Evolutionary conservation across 2,113 vertebrate genomes (phyloP).

Genomic region (Solenodon paradoxus): DNA sequence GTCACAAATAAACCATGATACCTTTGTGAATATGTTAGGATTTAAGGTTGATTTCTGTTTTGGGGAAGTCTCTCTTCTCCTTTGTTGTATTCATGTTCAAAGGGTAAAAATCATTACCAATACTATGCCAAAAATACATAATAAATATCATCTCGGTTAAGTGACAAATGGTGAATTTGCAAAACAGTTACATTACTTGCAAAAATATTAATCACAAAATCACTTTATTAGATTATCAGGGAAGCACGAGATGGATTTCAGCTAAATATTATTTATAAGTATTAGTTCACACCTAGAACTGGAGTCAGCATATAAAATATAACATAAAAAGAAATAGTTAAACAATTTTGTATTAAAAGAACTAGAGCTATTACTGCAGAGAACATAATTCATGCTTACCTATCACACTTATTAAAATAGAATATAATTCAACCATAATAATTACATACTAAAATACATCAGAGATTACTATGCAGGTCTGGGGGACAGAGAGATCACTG

Average conservation of each 20-base stretch:
- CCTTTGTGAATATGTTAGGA: background rate
- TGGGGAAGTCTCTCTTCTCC: background rate
- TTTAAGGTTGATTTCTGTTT: background rate
- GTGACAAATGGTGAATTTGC: background rate
- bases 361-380: background rate
- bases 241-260: background rate
- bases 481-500: background rate
- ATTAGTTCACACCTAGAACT: background rate
- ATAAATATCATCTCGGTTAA: background rate
- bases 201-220: background rate
- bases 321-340: background rate
- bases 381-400: background rate
- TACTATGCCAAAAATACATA: background rate
- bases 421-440: background rate
- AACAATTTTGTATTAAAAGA: background rate
- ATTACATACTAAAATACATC: background rate
- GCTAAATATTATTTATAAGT: background rate
- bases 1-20: background rate
- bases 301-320: background rate
- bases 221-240: background rate
- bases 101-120: background rate
- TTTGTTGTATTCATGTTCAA: background rate
- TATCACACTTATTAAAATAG: background rate
- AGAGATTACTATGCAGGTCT: background rate
- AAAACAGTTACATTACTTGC: background rate